phyloP scores from a whole-genome alignment of 1,140 invertebrate species.

The Camponotus pennsylvanicus region DNA sequence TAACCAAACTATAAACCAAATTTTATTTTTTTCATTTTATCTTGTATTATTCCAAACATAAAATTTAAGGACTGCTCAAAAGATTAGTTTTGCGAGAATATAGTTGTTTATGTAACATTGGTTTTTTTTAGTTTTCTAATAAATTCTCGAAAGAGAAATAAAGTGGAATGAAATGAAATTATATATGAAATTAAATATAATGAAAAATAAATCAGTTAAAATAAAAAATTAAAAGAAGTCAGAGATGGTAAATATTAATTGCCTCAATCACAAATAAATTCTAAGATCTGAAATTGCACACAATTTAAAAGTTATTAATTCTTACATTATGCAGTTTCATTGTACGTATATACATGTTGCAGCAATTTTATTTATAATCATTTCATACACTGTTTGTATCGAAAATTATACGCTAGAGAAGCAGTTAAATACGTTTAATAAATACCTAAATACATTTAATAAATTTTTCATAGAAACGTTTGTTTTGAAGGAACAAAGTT shows the following conservation, averaged over 20 bases:
- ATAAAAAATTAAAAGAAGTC: neutral
- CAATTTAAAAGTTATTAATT: neutral
- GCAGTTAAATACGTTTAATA: neutral
- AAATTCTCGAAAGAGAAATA: neutral
- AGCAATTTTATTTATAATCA: neutral
- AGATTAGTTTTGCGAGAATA: neutral
- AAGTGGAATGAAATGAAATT: neutral
- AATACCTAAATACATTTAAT: neutral
- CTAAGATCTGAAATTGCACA: neutral
- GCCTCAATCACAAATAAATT: slow-evolving; percentile 8
- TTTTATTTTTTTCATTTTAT: neutral
- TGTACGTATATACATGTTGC: neutral
- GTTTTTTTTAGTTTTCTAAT: neutral
- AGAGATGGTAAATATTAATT: neutral
- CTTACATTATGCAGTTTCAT: neutral
- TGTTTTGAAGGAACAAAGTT: slow-evolving; percentile 2
- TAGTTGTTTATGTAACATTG: neutral
- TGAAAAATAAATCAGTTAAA: neutral
- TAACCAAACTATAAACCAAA: neutral
- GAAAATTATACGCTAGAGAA: neutral
- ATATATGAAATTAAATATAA: neutral
- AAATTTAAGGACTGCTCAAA: neutral
- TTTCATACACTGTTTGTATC: neutral
- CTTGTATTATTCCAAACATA: neutral
- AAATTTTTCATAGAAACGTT: slow-evolving; percentile 9